phyloP scores from a whole-genome alignment of 2,113 vertebrate species.

The Mirza zaza region DNA sequence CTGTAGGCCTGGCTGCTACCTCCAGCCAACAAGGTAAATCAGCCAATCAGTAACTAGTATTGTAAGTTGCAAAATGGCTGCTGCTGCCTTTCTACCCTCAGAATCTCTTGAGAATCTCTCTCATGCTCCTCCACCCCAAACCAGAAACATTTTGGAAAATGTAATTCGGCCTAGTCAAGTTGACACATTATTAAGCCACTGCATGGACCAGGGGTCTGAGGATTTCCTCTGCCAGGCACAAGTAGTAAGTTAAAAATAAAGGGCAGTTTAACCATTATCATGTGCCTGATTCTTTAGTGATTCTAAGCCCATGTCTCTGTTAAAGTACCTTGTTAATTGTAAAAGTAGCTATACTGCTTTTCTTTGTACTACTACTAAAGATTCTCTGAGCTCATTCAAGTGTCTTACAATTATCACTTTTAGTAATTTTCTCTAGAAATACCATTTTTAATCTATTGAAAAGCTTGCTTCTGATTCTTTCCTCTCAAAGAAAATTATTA shows the following conservation, averaged over 20 bases:
- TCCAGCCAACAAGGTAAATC: background rate
- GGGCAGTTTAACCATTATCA: background rate
- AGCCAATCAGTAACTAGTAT: background rate
- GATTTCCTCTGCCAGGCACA: background rate
- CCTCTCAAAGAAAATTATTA: background rate
- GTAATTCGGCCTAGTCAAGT: background rate
- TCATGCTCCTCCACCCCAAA: background rate
- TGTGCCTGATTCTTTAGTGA: background rate
- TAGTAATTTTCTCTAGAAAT: background rate
- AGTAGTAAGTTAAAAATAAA: background rate
- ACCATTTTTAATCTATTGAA: background rate
- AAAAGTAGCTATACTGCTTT: background rate
- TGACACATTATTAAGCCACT: background rate
- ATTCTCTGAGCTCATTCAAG: background rate
- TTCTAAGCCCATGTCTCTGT: background rate
- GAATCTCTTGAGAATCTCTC: background rate
- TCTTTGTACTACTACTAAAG: background rate
- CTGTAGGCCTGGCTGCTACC: background rate
- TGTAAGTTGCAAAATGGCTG: background rate
- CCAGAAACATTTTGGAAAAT: background rate
- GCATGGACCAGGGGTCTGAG: background rate
- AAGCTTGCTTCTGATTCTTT: background rate
- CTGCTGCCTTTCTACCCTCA: background rate
- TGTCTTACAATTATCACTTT: background rate
- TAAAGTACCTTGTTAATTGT: background rate